Base-by-base conservation (phyloP, 2,113 vertebrate species). In the Oophaga pumilio region DNA sequence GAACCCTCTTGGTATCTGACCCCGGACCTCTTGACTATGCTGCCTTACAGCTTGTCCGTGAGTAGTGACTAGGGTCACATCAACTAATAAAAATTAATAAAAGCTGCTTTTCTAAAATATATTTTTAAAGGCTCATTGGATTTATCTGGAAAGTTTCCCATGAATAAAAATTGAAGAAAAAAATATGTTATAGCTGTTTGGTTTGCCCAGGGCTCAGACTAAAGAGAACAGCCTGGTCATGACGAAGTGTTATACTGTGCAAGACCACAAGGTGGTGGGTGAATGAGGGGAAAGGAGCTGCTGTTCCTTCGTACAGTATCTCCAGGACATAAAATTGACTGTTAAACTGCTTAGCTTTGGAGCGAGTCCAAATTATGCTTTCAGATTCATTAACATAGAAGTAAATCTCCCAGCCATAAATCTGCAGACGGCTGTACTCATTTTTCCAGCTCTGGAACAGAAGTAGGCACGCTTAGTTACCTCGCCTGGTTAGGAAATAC, bases 271-370 rank as follows among this genome's bases (percentile, higher is more conserved):
- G 56, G 78, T 80, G 78, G 77, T 28, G 53, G 77, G 56, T n/a
- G 57, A 33, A 17, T 8, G 26, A 60, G 56, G 11, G 43, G 17
- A 50, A 49, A 2, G 68, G 15, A 28, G 6, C 6, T 18, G 69
- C 28, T 74, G 43, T 64, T 8, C 57, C 79, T 49, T 28, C 59
- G 18, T 64, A 17, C 59, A 43, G n/a, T 49, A n/a, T 76, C 71
- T 76, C 43, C 28, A 85, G 49, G 50, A 50, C 73, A 85, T 77
- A 7, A 76, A n/a, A 77, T 85, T 2, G 73, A 57, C 20, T 9
- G 57, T 85, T 85, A 59, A 76, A 85, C 71, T 24, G 56, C 84
- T 50, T 62, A 26, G 43, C 57, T 64, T 64, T 85, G 84, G 84
- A 77, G 26, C 20, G 11, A 76, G 84, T 76, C 69, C 84, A 85